phyloP scores from a whole-genome alignment of 2,888 invertebrate species.

The Amiota communis region DNA sequence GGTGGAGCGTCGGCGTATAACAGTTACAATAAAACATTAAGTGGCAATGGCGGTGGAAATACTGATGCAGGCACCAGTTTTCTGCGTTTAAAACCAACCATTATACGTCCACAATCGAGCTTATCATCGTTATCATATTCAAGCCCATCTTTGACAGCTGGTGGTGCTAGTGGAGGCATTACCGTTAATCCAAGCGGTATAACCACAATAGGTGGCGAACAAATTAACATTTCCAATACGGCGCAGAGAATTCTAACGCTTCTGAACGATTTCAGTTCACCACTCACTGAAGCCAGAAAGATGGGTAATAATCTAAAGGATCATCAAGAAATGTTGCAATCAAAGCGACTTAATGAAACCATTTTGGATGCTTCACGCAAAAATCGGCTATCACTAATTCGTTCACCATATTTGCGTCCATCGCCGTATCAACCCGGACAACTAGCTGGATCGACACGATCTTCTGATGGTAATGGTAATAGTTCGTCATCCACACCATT shows the following conservation, averaged over 20 bases:
- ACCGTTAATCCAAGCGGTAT: neutral
- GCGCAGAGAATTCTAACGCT: constrained; percentile 86
- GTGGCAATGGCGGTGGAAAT: constrained; percentile 23
- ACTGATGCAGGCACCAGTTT: constrained; percentile 46
- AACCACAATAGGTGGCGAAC: constrained; percentile 27
- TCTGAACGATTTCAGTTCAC: constrained; percentile 87
- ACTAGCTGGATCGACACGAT: neutral
- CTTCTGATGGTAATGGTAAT: constrained; percentile 33
- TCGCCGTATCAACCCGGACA: constrained; percentile 44
- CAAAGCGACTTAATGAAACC: constrained; percentile 54
- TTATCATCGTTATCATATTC: constrained; percentile 63
- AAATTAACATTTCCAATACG: constrained; percentile 74
- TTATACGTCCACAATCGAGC: constrained; percentile 66
- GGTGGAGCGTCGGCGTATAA: constrained; percentile 82
- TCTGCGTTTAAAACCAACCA: constrained; percentile 60
- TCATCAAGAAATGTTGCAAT: constrained; percentile 45
- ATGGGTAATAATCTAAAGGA: constrained; percentile 76
- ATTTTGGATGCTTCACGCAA: constrained; percentile 57
- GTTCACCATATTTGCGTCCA: constrained; percentile 63
- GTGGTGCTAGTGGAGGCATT: constrained; percentile 22
- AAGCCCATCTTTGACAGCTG: constrained; percentile 50
- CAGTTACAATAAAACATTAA: constrained; percentile 57
- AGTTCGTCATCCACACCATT: neutral
- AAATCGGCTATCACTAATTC: constrained; percentile 55
- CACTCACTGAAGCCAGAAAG: constrained; percentile 84